Conservation (phyloP, 2,113 vertebrate species). For the Crotalus viridis region DNA sequence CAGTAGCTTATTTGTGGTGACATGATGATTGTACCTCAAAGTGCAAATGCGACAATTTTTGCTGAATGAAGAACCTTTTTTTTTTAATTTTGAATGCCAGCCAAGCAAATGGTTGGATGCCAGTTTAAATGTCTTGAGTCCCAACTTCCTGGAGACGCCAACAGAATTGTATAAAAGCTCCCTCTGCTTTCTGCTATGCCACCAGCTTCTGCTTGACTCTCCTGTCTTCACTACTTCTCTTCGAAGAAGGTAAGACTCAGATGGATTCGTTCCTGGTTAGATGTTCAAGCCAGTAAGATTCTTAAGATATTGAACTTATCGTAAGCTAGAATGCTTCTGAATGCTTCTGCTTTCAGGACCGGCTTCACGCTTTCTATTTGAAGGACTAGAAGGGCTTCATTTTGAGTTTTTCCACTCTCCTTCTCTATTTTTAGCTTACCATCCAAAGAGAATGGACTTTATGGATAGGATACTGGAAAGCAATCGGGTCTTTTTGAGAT, state of each 20-base stretch:
- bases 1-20: background rate
- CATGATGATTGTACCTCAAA: background rate
- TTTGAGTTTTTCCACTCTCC: background rate
- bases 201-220: background rate
- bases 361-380: background rate
- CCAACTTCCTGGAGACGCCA: background rate
- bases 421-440: background rate
- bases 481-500: background rate
- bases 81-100: background rate
- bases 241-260: background rate
- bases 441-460: background rate
- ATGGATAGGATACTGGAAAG: background rate
- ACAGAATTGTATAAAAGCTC: background rate
- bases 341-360: background rate
- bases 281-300: background rate
- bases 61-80: background rate
- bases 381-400: background rate
- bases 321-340: background rate
- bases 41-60: background rate
- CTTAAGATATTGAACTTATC: too few species aligned
- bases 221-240: background rate
- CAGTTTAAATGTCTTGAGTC: too few species aligned
- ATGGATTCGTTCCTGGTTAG: background rate
- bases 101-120: background rate
- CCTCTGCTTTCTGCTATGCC: too few species aligned